These are phyloP conservation scores for Abramis brama DNA, from an alignment of 2,113 vertebrate genomes.

Conservation along the genomic window DNA sequence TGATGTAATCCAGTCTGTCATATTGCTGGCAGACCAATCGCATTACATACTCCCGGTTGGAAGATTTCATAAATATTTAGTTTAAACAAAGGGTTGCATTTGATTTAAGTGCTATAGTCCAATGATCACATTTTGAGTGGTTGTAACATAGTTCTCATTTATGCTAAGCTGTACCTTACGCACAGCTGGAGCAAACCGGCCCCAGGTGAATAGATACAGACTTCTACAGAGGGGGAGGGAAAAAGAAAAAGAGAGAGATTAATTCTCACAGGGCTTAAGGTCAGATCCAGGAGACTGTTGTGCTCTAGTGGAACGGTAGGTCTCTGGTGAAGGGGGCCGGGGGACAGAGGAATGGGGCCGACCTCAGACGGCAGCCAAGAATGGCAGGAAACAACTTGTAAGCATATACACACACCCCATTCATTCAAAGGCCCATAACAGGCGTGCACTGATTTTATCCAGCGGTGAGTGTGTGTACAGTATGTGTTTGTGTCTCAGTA, in stretches of 20 bases:
- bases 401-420: constrained; percentile 26
- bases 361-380: constrained; percentile 28
- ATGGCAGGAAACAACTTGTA: constrained; percentile 46
- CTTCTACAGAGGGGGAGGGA: not conserved
- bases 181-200: not conserved
- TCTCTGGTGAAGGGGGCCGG: constrained; percentile 14
- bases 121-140: not conserved
- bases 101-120: not conserved
- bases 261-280: constrained; percentile 22
- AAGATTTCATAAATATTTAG: constrained; percentile 10
- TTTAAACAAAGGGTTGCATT: not conserved
- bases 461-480: constrained; percentile 11
- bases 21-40: not conserved
- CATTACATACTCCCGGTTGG: not conserved
- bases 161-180: not conserved
- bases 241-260: not conserved
- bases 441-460: constrained; percentile 16
- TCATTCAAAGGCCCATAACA: constrained; percentile 35
- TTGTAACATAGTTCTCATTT: not conserved
- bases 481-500: constrained; percentile 11
- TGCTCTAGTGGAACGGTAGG: constrained; percentile 28
- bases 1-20: constrained; percentile 13
- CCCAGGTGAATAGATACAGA: not conserved
- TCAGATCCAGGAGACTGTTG: constrained; percentile 9
- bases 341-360: constrained; percentile 29